phyloP scores from a whole-genome alignment of 2,888 invertebrate genomes.

The Rhogogaster chlorosoma region DNA sequence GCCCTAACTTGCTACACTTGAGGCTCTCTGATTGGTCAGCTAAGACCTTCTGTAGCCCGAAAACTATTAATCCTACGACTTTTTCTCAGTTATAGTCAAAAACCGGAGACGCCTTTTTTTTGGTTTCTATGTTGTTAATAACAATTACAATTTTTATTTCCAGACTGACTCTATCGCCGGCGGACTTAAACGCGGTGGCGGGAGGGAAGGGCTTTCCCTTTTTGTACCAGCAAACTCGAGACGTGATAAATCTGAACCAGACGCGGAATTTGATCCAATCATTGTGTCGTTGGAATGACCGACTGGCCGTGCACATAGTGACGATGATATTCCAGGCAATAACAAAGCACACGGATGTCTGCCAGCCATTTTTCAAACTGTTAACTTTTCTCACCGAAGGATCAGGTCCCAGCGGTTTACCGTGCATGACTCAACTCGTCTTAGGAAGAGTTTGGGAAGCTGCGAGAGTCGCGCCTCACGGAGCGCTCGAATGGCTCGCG shows the following conservation, averaged over 20 bases:
- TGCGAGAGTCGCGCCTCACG: constrained; percentile 94
- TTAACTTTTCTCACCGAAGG: constrained; percentile 93
- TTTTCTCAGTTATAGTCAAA: no score
- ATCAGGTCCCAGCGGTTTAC: constrained; percentile 89
- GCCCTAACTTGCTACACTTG: no score
- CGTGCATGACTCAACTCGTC: constrained; percentile 94
- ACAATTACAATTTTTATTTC: no score
- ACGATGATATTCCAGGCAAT: constrained; percentile 95
- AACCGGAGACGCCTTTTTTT: no score
- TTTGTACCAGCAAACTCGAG: constrained; percentile 96
- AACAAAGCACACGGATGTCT: constrained; percentile 94
- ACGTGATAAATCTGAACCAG: constrained; percentile 94
- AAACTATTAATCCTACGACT: no score
- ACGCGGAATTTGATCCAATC: constrained; percentile 95
- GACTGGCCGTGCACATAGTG: constrained; percentile 92
- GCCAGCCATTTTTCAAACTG: constrained; percentile 95
- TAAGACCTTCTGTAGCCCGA: no score
- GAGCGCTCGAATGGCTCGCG: constrained; percentile 95
- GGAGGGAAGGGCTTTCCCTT: constrained; percentile 97
- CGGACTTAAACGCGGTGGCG: constrained; percentile 90
- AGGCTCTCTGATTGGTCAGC: no score
- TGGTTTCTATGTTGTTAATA: no score
- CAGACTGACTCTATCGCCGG: constrained; percentile 86
- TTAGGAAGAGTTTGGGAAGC: constrained; percentile 94
- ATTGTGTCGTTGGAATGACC: constrained; percentile 94